A percentile compares a stretch with the other conserved stretches of the same genome.
Conservation (phyloP, 2,113 vertebrate species). For the Cyprinus carpio region DNA sequence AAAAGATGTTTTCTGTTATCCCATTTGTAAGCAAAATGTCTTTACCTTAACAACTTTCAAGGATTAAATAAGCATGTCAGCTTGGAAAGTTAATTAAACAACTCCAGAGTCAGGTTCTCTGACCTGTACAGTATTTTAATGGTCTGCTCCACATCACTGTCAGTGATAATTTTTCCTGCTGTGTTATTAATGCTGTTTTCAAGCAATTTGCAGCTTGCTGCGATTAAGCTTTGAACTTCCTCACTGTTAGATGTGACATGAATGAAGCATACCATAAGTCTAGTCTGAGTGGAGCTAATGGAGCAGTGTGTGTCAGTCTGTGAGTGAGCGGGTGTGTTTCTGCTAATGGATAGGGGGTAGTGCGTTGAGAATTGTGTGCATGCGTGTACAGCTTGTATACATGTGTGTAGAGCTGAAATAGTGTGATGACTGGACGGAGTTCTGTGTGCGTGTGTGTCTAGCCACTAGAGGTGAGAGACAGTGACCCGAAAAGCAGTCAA, state of each 20-base stretch:
- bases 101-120: not conserved
- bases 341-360: not conserved
- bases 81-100: not conserved
- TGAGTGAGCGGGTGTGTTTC: not conserved
- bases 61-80: no score
- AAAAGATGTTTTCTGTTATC: not conserved
- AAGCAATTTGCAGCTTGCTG: not conserved
- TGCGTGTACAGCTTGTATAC: not conserved
- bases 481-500: slow-evolving; percentile 27
- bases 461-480: slow-evolving; percentile 25
- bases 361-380: not conserved
- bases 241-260: not conserved
- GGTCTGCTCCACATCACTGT: not conserved
- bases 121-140: not conserved
- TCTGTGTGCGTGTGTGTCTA: slow-evolving; percentile 50
- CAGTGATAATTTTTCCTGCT: not conserved
- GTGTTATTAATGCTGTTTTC: not conserved
- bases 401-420: slow-evolving; percentile 10
- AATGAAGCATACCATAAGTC: not conserved
- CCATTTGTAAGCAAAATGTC: not conserved
- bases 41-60: not conserved
- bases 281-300: not conserved
- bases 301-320: not conserved
- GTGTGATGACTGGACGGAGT: slow-evolving; percentile 46
- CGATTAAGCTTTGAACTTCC: slow-evolving; percentile 17